Evolutionary conservation across 2,113 vertebrate species (phyloP).

Genomic region (Prionailurus viverrinus): DNA sequence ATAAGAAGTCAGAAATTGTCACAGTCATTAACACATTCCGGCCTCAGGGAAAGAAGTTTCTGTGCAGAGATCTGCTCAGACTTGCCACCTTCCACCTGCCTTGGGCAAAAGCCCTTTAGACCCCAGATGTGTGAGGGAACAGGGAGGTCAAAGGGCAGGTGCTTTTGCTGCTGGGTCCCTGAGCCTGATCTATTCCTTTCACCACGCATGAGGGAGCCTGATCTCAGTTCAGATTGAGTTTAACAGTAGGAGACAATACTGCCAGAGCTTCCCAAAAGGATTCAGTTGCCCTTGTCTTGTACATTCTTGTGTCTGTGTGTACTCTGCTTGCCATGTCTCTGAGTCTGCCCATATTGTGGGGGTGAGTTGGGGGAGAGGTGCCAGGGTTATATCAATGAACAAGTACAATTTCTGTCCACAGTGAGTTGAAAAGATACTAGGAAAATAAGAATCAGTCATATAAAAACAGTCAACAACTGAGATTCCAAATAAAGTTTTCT

Average conservation of each 20-base stretch:
- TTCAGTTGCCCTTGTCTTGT: neutral
- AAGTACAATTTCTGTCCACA: neutral
- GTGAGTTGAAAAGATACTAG: neutral
- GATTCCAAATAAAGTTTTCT: neutral
- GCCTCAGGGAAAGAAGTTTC: neutral
- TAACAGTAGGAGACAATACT: neutral
- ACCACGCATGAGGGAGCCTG: neutral
- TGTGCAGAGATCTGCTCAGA: neutral
- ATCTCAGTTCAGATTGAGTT: neutral
- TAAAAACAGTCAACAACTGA: neutral
- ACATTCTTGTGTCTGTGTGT: neutral
- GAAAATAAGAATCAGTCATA: neutral
- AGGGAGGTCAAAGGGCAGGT: neutral
- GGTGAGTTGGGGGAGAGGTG: accelerated
- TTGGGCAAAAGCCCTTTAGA: neutral
- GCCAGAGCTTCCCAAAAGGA: neutral
- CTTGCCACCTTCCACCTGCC: neutral
- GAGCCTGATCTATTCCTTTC: neutral
- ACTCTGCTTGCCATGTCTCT: neutral
- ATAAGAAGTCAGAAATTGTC: conserved; percentile 3
- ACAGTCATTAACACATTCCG: conserved; percentile 56
- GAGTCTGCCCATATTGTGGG: neutral
- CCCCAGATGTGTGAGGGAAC: too few species aligned
- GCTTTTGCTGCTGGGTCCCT: neutral
- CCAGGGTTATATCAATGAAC: neutral